Base-by-base conservation (phyloP, 1,140 invertebrate species). In the Homalodisca vitripennis region DNA sequence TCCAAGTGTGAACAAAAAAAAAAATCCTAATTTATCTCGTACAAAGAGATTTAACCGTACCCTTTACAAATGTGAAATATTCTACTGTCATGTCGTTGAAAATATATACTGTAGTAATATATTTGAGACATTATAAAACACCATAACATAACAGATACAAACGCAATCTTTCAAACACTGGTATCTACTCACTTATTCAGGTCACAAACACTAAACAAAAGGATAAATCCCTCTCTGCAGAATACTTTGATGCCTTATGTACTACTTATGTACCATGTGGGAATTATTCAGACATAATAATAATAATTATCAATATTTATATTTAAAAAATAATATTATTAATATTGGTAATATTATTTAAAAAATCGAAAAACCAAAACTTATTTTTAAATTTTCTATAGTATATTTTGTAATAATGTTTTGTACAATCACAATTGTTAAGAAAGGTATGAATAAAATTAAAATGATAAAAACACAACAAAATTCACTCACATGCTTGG, bases 401-500 rank as follows among this genome's bases (percentile, higher is more conserved):
- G 6, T 41, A 41, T 10, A 10, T 17, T 41, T 10, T 10, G 17
- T 10, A 41, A 10, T 6, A 10, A 17, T 10, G 34, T 6, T 17
- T 10, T 10, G 17, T 41, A 41, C 6, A 6, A 10, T 41, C 6
- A 41, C 17, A 17, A 41, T 41, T 41, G 6, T 17, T 10, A 17
- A 41, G 17, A 41, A 10, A 41, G 17, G 17, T 41, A 41, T 17
- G 6, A 10, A 6, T 41, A 2, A 24, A 62, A 26, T 47, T 67
- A 41, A 31, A 72, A 24, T 68, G 2, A 27, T 60, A 68, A 62
- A 20, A 2, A 26, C 47, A n/a, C 29, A 41, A 55, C 31, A 70
- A 63, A 62, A 51, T 60, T 63, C 41, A 75, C 74, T 77, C 76
- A 84, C 84, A 74, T 84, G 82, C 73, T 77, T 78, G 67, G 79